These are phyloP conservation scores for Stegodyphus dumicola DNA, from an alignment of 1,140 invertebrate genomes.

Conservation along the genomic window DNA sequence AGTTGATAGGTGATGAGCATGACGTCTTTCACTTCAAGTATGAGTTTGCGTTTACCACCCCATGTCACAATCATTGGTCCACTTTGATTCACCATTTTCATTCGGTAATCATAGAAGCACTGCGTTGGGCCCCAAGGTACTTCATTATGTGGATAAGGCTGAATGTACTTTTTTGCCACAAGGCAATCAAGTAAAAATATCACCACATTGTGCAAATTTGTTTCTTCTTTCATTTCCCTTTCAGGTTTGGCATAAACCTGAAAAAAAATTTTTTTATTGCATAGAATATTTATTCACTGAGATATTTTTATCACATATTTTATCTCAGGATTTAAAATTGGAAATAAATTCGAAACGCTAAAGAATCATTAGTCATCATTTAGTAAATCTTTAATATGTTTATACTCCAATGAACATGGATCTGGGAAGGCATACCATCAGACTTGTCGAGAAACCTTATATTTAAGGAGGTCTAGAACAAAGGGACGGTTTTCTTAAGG, in stretches of 20 bases:
- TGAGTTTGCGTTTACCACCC: conserved; percentile 66
- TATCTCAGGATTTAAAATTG: too few species aligned
- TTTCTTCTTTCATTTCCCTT: conserved; percentile 64
- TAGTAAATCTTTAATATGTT: too few species aligned
- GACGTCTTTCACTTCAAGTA: conserved; percentile 64
- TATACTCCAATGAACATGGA: too few species aligned
- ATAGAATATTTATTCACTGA: too few species aligned
- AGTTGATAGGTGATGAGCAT: conserved; percentile 66
- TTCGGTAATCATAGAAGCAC: conserved; percentile 66
- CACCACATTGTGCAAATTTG: conserved; percentile 65
- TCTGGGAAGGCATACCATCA: too few species aligned
- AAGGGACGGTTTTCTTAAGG: too few species aligned
- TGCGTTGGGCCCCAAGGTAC: conserved; percentile 68
- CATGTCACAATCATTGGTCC: conserved; percentile 67
- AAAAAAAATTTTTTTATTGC: not conserved
- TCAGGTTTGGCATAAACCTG: conserved; percentile 66
- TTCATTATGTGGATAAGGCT: conserved; percentile 66
- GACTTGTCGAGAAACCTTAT: too few species aligned
- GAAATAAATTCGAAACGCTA: too few species aligned
- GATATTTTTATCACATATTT: too few species aligned
- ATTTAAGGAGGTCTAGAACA: too few species aligned
- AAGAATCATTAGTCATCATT: too few species aligned
- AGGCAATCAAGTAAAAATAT: conserved; percentile 66
- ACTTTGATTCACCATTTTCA: conserved; percentile 66
- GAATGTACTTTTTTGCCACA: conserved; percentile 64